Base-by-base conservation (phyloP, 64 coral and sea anemone species). In the Platygyra sinensis region DNA sequence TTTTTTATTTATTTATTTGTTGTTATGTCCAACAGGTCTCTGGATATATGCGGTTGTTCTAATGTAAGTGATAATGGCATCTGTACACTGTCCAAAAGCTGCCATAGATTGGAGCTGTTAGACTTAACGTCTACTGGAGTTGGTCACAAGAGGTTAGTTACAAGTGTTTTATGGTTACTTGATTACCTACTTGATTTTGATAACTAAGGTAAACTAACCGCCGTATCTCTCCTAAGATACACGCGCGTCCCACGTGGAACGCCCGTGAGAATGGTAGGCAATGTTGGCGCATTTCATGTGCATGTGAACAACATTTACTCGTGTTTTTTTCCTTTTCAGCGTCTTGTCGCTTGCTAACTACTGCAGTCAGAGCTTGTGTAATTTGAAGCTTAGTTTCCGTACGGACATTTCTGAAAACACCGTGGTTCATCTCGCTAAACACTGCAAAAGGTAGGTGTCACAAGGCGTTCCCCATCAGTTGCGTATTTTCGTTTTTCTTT, bases 31-130 rank as follows among this genome's bases (percentile, higher is more conserved):
- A 25, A 69, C 65, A 99, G 97, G 77, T 96, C 90, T 73, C 86
- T 99, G 32, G 97, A 99, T 78, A 93, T 99, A 50, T 99, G 97
- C 77, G 97, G 97, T 16, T 99, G 97, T 94, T 89, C 91, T 52
- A 96, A 90, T 29, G 90, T 99, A 2, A 99, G 83, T 38, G 97
- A 99, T 73, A 91, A 75, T 85, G 97, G 97, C 11, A 94, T 96
- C 1, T 92, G 94, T 60, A 94, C 94, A 24, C 80, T 98, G 46
- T 94, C 96, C 65, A 89, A 72, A 32, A 91, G 77, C 25, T 98
- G 96, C 36, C 76, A 90, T 61, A 89, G 89, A 88, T 72, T 98
- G 31, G 91, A 98, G 15, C 27, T 84, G 5, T 80, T 98, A 69
- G 96, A 98, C 39, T 86, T 98, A 24, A 98, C 94, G 24, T 98